Evolutionary conservation across 2,888 invertebrate species (phyloP), one percentile per base, ranked within the genome.

Genomic region (Meliscaeva auricollis): DNA sequence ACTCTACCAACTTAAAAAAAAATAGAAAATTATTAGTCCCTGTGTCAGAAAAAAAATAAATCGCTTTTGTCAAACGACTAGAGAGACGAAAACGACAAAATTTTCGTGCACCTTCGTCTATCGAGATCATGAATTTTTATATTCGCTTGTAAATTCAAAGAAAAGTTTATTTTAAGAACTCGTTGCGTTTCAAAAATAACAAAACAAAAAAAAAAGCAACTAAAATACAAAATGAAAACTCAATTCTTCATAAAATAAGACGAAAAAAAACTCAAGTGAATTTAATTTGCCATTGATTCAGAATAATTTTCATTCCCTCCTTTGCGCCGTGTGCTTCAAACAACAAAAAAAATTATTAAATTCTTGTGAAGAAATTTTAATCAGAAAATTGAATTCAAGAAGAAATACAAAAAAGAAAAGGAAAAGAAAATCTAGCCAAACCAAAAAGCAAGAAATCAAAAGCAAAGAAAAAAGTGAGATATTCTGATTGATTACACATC

Each of bases 161-260:
- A 62, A 62, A 56, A 81, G 85, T 85, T 81, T 85, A 81, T 81
- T 85, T 85, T 76, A 81, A 77, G 85, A 85, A 85, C 76, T 85
- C 73, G 68, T 60, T 76, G 80, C 72, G 81, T 76, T 77, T 77
- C 56, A 81, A 70, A 77, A 77, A 44, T 11, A 38, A 9, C 11
- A 38, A 9, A 38, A 38, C 68, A 44, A 17, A 66, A 72, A 52
- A 82, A 38, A 44, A 3, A 17, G n/a, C n/a, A n/a, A n/a, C n/a
- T n/a, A n/a, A n/a, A n/a, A n/a, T n/a, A n/a, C n/a, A 56, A 56
- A 56, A 62, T 80, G 75, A 77, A 85, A 76, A 69, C 41, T 69
- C 38, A 76, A 69, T 32, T 69, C 38, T 38, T 38, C 38, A 9
- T 8, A 9, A 38, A 38, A 6, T 38, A 2, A 38, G 9, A 9